phyloP scores from a whole-genome alignment of 2,888 invertebrate genomes.

The Trichopria drosophilae region DNA sequence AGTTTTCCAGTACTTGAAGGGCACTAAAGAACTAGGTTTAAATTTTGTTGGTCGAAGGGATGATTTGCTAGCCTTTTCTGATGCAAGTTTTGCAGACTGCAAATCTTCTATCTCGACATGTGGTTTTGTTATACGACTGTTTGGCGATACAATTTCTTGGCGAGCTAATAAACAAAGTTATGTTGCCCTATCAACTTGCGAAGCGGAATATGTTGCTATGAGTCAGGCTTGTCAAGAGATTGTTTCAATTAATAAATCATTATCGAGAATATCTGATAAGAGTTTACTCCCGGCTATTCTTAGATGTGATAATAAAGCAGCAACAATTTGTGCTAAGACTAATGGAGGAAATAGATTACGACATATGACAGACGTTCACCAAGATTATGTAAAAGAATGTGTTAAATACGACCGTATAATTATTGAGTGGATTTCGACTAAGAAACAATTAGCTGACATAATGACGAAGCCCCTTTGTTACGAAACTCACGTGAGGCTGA shows the following conservation, averaged over 20 bases:
- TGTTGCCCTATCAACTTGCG: constrained; percentile 15
- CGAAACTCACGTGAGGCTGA: constrained; percentile 2
- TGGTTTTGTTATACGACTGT: constrained; percentile 22
- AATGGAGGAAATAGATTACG: constrained; percentile 17
- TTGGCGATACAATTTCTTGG: constrained; percentile 22
- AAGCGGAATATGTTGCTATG: constrained; percentile 27
- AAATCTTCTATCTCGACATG: constrained; percentile 23
- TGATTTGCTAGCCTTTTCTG: constrained; percentile 26
- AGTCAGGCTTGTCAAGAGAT: constrained; percentile 19
- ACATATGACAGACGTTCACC: constrained; percentile 18
- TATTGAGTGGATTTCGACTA: constrained; percentile 16
- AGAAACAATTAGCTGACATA: constrained; percentile 12
- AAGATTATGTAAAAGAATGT: constrained; percentile 22
- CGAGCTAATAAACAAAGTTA: constrained; percentile 20
- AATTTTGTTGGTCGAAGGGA: constrained; percentile 21
- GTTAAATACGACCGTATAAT: constrained; percentile 8
- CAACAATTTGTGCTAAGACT: constrained; percentile 10
- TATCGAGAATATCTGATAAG: constrained; percentile 6
- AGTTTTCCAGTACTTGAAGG: constrained; percentile 30
- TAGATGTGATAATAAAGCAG: constrained; percentile 32
- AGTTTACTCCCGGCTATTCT: constrained; percentile 21
- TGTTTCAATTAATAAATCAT: constrained; percentile 9
- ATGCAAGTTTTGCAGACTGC: constrained; percentile 30
- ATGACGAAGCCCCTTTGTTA: constrained; percentile 10
- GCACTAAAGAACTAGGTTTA: constrained; percentile 23